phyloP scores from a whole-genome alignment of 2,113 vertebrate genomes.

The Bolborhynchus lineola region DNA sequence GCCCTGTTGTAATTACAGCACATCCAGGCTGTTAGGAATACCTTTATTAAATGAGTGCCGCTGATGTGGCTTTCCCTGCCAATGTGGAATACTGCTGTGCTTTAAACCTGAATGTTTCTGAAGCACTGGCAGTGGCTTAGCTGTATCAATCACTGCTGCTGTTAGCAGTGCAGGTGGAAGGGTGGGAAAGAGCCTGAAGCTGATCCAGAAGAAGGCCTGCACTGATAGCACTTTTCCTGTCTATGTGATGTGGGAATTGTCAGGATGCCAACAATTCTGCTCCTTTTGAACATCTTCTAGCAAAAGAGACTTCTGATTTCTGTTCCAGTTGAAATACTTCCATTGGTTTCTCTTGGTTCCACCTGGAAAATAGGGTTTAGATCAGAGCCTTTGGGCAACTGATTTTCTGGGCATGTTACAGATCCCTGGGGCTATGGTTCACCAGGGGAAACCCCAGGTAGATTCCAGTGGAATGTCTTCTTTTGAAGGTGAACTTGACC shows the following conservation, averaged over 20 bases:
- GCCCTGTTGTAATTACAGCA: not conserved
- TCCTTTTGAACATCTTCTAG: conserved; percentile 35
- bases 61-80: not conserved
- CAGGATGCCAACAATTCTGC: conserved; percentile 32
- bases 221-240: conserved; percentile 1
- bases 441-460: not conserved
- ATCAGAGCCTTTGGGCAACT: not conserved
- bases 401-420: not conserved
- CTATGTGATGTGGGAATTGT: conserved; percentile 43
- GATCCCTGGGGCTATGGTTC: not conserved
- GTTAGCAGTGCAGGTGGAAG: conserved; percentile 24
- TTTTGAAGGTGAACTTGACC: not conserved
- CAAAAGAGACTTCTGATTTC: conserved; percentile 6
- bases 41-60: rapidly evolving
- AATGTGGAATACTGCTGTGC: rapidly evolving
- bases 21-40: not conserved
- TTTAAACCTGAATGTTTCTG: not conserved
- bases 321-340: conserved; percentile 16
- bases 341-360: not conserved
- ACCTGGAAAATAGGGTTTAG: not conserved
- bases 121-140: not conserved
- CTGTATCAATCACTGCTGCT: not conserved
- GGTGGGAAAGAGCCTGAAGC: conserved; percentile 31
- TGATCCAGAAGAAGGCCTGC: conserved; percentile 50
- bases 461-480: not conserved